A percentile compares a stretch with the other conserved stretches of the same genome.
Conservation (phyloP, 2,113 vertebrate species). For the Syngnathus typhle region DNA sequence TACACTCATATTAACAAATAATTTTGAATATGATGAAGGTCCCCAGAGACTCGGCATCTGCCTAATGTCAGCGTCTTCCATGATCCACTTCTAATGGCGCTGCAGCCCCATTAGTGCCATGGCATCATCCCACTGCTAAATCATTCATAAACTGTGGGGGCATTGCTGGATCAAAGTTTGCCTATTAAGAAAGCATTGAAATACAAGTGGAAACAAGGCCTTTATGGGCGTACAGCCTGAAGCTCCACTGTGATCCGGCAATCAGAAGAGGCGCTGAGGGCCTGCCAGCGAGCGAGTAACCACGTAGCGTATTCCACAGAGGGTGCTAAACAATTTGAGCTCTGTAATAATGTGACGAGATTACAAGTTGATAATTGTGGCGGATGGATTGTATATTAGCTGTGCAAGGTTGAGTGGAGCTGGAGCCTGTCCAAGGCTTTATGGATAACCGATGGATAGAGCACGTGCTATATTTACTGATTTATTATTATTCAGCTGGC, state of each 20-base stretch:
- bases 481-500: not conserved
- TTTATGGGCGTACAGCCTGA: constrained; percentile 6
- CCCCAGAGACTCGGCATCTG: not conserved
- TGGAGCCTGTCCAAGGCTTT: not conserved
- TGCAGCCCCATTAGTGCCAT: constrained; percentile 39
- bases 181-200: constrained; percentile 38
- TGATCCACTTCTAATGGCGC: constrained; percentile 23
- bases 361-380: not conserved
- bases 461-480: constrained; percentile 18
- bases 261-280: not conserved
- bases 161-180: constrained; percentile 12
- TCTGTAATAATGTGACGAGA: not conserved
- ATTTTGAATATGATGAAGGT: not conserved
- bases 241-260: constrained; percentile 6
- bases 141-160: constrained; percentile 45
- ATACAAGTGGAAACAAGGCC: constrained; percentile 13
- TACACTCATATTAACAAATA: not conserved
- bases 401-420: not conserved
- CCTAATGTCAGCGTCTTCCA: constrained; percentile 17
- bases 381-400: not conserved
- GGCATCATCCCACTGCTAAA: constrained; percentile 39
- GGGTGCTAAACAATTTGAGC: not conserved
- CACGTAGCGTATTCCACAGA: not conserved
- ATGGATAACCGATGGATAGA: not conserved
- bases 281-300: not conserved